These are phyloP conservation scores for Mastomys coucha DNA, from an alignment of 2,113 vertebrate species.

Conservation along the genomic window DNA sequence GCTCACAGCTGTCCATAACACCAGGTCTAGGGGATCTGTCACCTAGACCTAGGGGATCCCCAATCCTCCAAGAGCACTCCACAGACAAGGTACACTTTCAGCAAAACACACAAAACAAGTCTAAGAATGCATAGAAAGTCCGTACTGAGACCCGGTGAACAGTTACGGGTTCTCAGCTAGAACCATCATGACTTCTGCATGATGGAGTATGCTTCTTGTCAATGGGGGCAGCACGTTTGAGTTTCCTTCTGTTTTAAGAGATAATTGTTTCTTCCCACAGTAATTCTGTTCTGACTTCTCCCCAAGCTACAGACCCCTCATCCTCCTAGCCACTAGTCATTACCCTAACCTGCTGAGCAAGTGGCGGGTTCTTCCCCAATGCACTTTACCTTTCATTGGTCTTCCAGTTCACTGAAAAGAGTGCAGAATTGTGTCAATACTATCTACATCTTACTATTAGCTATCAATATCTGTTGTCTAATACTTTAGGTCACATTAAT, in stretches of 20 bases:
- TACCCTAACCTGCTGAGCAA: not conserved
- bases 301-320: constrained; percentile 17
- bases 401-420: constrained; percentile 29
- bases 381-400: not conserved
- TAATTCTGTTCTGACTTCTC: not conserved
- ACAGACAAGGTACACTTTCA: not conserved
- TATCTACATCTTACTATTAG: not conserved
- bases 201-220: constrained; percentile 1
- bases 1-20: not conserved
- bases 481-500: not conserved
- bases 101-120: not conserved
- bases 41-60: no score
- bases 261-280: constrained; percentile 13
- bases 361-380: not conserved
- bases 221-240: not conserved
- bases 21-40: not conserved
- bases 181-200: not conserved
- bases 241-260: constrained; percentile 39
- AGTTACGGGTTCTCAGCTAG: not conserved
- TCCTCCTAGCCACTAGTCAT: not conserved
- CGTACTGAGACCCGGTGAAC: not conserved
- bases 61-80: not conserved
- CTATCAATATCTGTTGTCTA: not conserved
- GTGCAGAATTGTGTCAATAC: constrained; percentile 36
- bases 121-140: not conserved